Percentiles rank a stretch among this genome's conserved stretches.
These are phyloP conservation scores for Miichthys miiuy DNA, from an alignment of 2,797 vertebrate genomes.

Conservation along the genomic window DNA sequence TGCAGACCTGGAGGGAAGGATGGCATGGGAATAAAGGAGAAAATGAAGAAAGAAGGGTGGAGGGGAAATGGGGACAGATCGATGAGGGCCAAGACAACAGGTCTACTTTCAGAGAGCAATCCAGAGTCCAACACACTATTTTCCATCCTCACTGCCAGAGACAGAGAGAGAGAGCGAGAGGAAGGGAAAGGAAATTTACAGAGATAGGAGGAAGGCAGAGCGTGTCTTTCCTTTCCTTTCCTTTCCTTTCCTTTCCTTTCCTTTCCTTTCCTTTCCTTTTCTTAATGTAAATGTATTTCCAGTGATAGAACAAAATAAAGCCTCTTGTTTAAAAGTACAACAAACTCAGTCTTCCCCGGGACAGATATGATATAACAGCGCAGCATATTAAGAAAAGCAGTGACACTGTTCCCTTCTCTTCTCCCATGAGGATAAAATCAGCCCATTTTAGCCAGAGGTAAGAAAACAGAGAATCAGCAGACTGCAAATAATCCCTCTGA, in stretches of 20 bases:
- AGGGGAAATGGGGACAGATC: conserved; percentile 61
- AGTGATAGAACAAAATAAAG: conserved; percentile 28
- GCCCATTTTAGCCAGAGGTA: conserved; percentile 31
- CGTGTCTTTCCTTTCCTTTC: conserved; percentile 11
- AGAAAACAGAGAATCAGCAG: conserved; percentile 58
- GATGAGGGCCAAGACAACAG: conserved; percentile 64
- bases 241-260: neutral
- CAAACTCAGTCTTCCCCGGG: conserved; percentile 18
- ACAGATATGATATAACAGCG: conserved; percentile 51
- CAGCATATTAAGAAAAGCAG: conserved; percentile 39
- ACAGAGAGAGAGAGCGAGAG: conserved; percentile 19
- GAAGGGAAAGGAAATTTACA: conserved; percentile 22
- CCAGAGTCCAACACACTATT: conserved; percentile 54
- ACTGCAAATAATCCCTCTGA: conserved; percentile 45
- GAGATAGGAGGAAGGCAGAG: conserved; percentile 30
- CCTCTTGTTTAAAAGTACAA: conserved; percentile 13
- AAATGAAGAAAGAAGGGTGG: conserved; percentile 19
- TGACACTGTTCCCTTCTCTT: conserved; percentile 45
- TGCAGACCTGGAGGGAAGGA: conserved; percentile 20
- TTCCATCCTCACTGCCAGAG: conserved; percentile 73
- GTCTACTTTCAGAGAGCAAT: conserved; percentile 60
- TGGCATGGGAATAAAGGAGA: conserved; percentile 16
- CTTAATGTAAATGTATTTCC: conserved; percentile 17
- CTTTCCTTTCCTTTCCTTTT: conserved; percentile 18
- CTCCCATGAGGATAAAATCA: conserved; percentile 40